Base-by-base conservation (phyloP, 1,140 invertebrate species). In the Zaprionus inermis region DNA sequence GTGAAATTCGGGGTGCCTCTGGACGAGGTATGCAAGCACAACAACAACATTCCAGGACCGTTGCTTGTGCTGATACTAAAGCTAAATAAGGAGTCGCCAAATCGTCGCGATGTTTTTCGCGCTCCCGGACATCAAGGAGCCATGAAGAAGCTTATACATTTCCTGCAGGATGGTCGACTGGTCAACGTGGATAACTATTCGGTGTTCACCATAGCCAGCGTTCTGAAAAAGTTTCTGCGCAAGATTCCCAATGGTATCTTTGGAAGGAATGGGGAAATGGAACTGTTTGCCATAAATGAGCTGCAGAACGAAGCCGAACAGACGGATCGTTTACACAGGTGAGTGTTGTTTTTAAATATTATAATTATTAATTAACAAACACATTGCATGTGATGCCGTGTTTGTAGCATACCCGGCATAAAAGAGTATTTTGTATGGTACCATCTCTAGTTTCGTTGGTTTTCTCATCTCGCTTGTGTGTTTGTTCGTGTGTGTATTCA, bases 101-200 rank as follows among this genome's bases (percentile, higher is more conserved):
- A 96, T 74, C 95, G 97, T 51, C 97, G 98, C 84, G 97, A 99
- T 94, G 97, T 98, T 20, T 99, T 98, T 93, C 94, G 98, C 61
- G 98, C 98, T 22, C 98, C 98, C 11, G 98, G 98, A 0, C 97
- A 98, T 92, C 97, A 98, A 92, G 97, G 96, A 28, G 97, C 98
- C 79, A 98, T 99, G 95, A 98, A 99, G 91, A 98, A 98, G 92
- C 94, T 99, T 0, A 98, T 98, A 72, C 98, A 99, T 92, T 98
- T 99, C 88, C 94, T 97, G 70, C 97, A 98, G 92, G 97, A 98
- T 77, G 98, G 98, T 12, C 95, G 98, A 70, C 94, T 99, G 74
- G 97, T 99, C n/a, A 99, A 99, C 92, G 98, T 99, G 88, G 97
- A 98, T 88, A 98, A 99, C 92, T 99, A 98, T 92, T 98, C 97